Evolutionary conservation across 2,888 invertebrate species (phyloP), one percentile per base, ranked within the genome.

Genomic region (Eupithecia abbreviata): DNA sequence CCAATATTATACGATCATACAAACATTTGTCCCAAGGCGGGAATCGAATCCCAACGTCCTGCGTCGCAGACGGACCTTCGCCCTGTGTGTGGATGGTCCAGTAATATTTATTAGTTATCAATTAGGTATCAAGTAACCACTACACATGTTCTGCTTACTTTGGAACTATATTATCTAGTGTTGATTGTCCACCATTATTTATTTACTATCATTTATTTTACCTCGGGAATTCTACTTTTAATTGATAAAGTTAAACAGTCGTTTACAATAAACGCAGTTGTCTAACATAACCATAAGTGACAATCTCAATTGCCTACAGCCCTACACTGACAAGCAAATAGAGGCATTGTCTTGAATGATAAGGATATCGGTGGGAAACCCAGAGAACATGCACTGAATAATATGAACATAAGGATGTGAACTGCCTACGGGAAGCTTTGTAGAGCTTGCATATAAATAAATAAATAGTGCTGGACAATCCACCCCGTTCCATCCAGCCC

Each of bases 311-410:
- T 66, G 9, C 15, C 42, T 42, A 66, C 15, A 42, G 15, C 42
- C 42, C 15, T 62, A 62, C 12, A 4, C n/a, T 68, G 67, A 68
- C 45, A 45, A 68, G 58, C 73, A 77, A 71, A 75, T 77, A 74
- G 76, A 75, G 76, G 75, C 72, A 71, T 65, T 76, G 75, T 76
- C 69, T 76, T 71, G 51, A 18, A 67, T 66, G 76, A 78, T 78
- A 78, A 77, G 78, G 76, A 78, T 77, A 77, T 43, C 67, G 9
- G n/a, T 43, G 67, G 67, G 18, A 68, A 68, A 68, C 45, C 67
- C 67, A 68, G 15, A 45, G 67, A 9, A 30, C 43, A n/a, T 68
- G 42, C 67, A 41, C 9, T 43, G 62, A 30, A 62, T 62, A 62
- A 62, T 30, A 62, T 62, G 10, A 62, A 58, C 18, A 18, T 55